Evolutionary conservation across 2,113 vertebrate genomes (phyloP), one percentile per base, ranked within the genome.

Genomic region (Chlorodrepanis virens): DNA sequence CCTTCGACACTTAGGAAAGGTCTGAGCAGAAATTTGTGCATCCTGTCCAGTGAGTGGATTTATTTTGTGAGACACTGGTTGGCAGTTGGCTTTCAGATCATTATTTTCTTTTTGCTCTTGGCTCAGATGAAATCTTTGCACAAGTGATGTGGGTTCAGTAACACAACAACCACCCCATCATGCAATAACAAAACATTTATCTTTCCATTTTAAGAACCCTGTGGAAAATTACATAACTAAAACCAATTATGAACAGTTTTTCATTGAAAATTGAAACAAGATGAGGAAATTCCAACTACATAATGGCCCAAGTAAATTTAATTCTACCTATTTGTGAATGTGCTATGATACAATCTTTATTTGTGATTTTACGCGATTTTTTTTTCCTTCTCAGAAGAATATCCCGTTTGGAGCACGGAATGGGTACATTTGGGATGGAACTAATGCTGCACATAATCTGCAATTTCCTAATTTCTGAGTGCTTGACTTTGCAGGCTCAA

Each of bases 381-480:
- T 56, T 70, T 83, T 65, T 64, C n/a, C 31, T 54, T 78, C 45
- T 19, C 39, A 70, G 47, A 90, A 71, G 37, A 74, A 74, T 33
- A 54, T 83, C 28, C 68, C 39, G 4, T 86, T 93, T 54, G n/a
- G 42, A 67, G 47, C 45, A 77, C 24, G 35, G 59, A 80, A 40
- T 7, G 45, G 20, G 27, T 74, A 28, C 27, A 59, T 29, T n/a
- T 63, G 47, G 47, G 63, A 91, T 52, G 74, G 84, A 40, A 83
- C 60, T 49, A 90, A 70, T 12, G 44, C n/a, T 83, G 92, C 60
- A 39, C 11, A 35, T 85, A 89, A 91, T 56, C 71, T 56, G 60
- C 63, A 90, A 86, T 83, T 86, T 86, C 71, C 60, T 90, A 83
- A 77, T 90, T 93, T 67, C 56, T 90, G 79, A 68, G 52, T 64